Percentiles rank a stretch among this genome's conserved stretches.
Conservation (phyloP, 2,888 invertebrate genomes). For the Drosophila prolongata region DNA sequence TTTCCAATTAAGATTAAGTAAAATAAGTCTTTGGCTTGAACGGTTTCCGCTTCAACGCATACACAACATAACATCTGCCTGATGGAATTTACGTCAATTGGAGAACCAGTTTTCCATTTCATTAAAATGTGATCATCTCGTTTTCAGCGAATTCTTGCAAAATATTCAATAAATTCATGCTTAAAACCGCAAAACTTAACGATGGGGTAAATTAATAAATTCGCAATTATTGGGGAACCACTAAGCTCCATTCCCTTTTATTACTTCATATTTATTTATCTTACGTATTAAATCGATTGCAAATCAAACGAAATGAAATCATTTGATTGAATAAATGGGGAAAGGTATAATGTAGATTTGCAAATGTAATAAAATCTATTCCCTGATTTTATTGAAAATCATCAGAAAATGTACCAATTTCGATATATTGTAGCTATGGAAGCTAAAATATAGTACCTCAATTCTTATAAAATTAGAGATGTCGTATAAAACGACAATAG, state of each 20-base stretch:
- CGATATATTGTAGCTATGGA: too few species aligned
- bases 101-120: slow-evolving; percentile 59
- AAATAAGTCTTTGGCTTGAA: slow-evolving; percentile 39
- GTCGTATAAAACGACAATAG: too few species aligned
- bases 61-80: slow-evolving; percentile 31
- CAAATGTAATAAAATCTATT: too few species aligned
- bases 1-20: slow-evolving; percentile 66
- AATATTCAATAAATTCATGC: slow-evolving; percentile 43
- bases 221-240: slow-evolving; percentile 1
- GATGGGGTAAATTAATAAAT: slow-evolving; percentile 5
- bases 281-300: background rate
- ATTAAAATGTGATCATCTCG: slow-evolving; percentile 53
- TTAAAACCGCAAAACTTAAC: slow-evolving; percentile 24
- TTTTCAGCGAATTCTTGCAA: slow-evolving; percentile 54
- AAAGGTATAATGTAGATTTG: too few species aligned
- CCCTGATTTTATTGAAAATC: too few species aligned
- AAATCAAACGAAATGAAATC: background rate
- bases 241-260: slow-evolving; percentile 5
- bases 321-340: too few species aligned
- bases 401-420: too few species aligned
- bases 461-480: too few species aligned
- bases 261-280: background rate
- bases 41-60: slow-evolving; percentile 56
- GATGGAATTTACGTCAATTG: slow-evolving; percentile 61
- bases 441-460: too few species aligned